Evolutionary conservation across 1,140 invertebrate species (phyloP).

Genomic region (Antheraea pernyi): DNA sequence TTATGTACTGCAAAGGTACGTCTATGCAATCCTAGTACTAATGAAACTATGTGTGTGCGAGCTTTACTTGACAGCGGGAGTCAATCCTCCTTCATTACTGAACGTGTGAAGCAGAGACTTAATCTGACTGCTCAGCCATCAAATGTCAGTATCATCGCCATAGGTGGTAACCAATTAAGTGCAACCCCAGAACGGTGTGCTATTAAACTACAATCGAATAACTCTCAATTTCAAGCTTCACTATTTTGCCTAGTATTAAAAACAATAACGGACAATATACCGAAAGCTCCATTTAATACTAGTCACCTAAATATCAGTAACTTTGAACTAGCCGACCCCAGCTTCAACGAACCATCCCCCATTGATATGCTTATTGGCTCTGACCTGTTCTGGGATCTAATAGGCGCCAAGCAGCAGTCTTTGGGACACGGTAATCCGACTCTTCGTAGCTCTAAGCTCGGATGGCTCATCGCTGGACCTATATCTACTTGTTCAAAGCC

Average conservation of each 20-base stretch:
- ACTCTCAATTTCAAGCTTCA: not conserved
- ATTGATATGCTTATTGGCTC: constrained; percentile 29
- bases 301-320: not conserved
- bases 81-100: constrained; percentile 10
- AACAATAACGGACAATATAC: constrained; percentile 7
- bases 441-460: no score
- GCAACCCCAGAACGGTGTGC: not conserved
- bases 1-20: not conserved
- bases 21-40: constrained; percentile 2
- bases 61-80: constrained; percentile 11
- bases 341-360: constrained; percentile 17
- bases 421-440: constrained; percentile 5
- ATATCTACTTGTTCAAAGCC: no score
- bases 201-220: not conserved
- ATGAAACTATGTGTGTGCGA: not conserved
- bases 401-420: constrained; percentile 13
- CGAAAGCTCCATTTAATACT: constrained; percentile 4
- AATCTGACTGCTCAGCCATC: not conserved
- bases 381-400: constrained; percentile 30
- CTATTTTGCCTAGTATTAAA: not conserved
- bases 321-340: constrained; percentile 24
- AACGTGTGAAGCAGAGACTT: not conserved
- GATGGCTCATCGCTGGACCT: no score
- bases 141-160: not conserved
- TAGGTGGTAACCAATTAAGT: not conserved